Evolutionary conservation across 23 tunicate genomes (phyloP).

Genomic region (Diplosoma virens): DNA sequence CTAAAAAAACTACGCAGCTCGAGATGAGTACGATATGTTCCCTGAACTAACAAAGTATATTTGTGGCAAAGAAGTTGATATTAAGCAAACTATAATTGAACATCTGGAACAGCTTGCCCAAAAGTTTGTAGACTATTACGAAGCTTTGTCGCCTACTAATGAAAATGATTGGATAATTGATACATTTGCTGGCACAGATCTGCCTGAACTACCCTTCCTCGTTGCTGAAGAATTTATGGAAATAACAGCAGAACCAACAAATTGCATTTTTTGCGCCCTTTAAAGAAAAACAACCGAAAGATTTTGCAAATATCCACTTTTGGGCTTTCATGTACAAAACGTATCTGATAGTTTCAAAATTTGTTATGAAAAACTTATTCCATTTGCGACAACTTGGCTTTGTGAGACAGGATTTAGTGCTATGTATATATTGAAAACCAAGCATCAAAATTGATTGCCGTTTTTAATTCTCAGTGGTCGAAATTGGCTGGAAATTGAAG

Average conservation of each 20-base stretch:
- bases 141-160: neutral
- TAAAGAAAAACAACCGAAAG: constrained; percentile 6
- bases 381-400: too few species aligned
- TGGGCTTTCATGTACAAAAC: constrained; percentile 11
- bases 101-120: constrained; percentile 18
- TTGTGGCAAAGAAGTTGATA: constrained; percentile 15
- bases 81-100: neutral
- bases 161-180: constrained; percentile 13
- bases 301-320: too few species aligned
- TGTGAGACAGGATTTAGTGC: too few species aligned
- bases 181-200: constrained; percentile 7
- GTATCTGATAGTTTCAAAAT: neutral
- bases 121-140: constrained; percentile 6
- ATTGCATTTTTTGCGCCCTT: constrained; percentile 1
- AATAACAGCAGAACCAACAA: neutral
- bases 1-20: too few species aligned
- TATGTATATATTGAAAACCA: too few species aligned
- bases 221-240: constrained; percentile 12
- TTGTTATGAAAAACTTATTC: too few species aligned
- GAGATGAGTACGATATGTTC: too few species aligned
- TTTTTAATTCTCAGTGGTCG: neutral
- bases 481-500: too few species aligned
- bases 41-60: constrained; percentile 6
- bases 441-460: too few species aligned
- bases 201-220: too few species aligned